A percentile compares a stretch with the other conserved stretches of the same genome.
phyloP scores from a whole-genome alignment of 1,140 invertebrate species.

The Conus ventricosus region DNA sequence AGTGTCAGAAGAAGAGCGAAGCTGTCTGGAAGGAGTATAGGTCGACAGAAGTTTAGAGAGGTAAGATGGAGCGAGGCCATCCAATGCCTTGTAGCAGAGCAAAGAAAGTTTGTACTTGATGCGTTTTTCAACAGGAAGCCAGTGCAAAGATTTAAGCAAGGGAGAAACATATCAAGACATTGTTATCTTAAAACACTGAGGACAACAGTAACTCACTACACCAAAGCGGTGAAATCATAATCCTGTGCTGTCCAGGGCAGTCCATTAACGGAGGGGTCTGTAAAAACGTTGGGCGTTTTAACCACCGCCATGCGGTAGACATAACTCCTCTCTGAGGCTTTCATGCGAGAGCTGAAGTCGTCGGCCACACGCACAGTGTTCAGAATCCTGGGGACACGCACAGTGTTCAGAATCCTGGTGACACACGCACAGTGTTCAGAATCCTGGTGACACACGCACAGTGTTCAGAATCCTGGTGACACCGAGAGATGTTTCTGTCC shows the following conservation, averaged over 20 bases:
- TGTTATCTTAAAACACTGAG: too few relatives aligned
- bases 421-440: constrained; percentile 15
- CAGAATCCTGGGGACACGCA: constrained; percentile 1
- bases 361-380: constrained; percentile 16
- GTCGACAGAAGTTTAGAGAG: too few relatives aligned
- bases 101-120: too few relatives aligned
- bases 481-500: too few relatives aligned
- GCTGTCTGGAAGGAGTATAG: too few relatives aligned
- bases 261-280: neutral
- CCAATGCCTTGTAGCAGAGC: too few relatives aligned
- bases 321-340: neutral
- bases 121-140: too few relatives aligned
- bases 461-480: constrained; percentile 16
- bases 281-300: neutral
- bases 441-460: constrained; percentile 7
- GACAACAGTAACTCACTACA: constrained; percentile 14
- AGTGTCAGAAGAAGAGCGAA: too few relatives aligned
- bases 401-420: neutral
- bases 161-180: too few relatives aligned
- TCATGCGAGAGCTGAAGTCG: neutral
- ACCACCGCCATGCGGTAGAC: constrained; percentile 31
- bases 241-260: constrained; percentile 23
- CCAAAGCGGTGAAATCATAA: neutral
- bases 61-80: too few relatives aligned
- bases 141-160: too few relatives aligned